Conservation (phyloP, 2,888 invertebrate genomes). For the Trachelus tabidus region DNA sequence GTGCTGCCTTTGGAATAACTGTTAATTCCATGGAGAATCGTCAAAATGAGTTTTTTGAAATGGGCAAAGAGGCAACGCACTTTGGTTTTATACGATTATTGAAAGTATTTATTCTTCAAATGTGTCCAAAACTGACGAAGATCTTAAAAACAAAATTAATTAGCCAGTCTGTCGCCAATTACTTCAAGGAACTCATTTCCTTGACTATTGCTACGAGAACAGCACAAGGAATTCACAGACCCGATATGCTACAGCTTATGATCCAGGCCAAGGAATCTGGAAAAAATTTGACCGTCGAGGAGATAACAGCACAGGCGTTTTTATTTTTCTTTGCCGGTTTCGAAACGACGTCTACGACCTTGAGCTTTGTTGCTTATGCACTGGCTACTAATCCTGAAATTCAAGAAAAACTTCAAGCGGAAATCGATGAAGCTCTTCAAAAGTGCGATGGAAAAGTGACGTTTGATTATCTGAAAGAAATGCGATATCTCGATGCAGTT, state of each 20-base stretch:
- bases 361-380: conserved; percentile 50
- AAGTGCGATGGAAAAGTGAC: conserved; percentile 52
- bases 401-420: conserved; percentile 45
- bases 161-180: conserved; percentile 20
- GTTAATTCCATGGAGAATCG: conserved; percentile 51
- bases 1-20: conserved; percentile 48
- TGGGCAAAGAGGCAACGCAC: conserved; percentile 31
- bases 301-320: conserved; percentile 68
- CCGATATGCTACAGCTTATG: conserved; percentile 56
- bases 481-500: conserved; percentile 71
- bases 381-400: conserved; percentile 44
- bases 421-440: conserved; percentile 51
- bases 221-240: conserved; percentile 36
- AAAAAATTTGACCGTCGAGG: conserved; percentile 45
- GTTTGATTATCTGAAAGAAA: conserved; percentile 65
- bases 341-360: conserved; percentile 45
- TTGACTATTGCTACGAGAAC: conserved; percentile 39
- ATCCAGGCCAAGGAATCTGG: conserved; percentile 43
- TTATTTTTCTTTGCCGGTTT: conserved; percentile 58
- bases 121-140: conserved; percentile 35
- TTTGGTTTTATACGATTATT: conserved; percentile 16
- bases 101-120: conserved; percentile 31
- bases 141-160: conserved; percentile 26
- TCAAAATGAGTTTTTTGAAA: conserved; percentile 49
- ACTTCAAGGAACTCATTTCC: conserved; percentile 37